phyloP scores from a whole-genome alignment of 2,888 invertebrate genomes.

The Metalampra italica region DNA sequence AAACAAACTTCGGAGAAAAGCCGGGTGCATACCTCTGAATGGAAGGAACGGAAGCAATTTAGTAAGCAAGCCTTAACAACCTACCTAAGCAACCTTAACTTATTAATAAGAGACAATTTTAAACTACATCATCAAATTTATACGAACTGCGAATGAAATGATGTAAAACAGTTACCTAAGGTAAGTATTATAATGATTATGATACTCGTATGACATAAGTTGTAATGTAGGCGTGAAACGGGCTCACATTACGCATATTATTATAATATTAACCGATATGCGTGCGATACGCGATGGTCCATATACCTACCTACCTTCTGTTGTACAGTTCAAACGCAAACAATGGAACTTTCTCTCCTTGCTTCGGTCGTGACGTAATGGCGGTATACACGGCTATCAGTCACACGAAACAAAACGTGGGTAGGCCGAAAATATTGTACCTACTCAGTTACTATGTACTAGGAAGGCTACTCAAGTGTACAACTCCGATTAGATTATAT shows the following conservation, averaged over 20 bases:
- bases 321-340: conserved; percentile 12
- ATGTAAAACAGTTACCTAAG: background rate
- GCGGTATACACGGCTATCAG: conserved; percentile 17
- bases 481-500: too few species aligned
- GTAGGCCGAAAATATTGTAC: background rate
- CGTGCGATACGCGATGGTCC: background rate
- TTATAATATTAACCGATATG: conserved; percentile 20
- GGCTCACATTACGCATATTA: conserved; percentile 17
- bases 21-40: too few species aligned
- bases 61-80: too few species aligned
- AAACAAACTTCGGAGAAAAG: too few species aligned
- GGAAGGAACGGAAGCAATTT: too few species aligned
- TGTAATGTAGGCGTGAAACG: background rate
- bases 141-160: background rate
- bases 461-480: too few species aligned
- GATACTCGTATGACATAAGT: background rate
- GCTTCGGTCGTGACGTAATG: conserved; percentile 28
- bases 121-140: too few species aligned
- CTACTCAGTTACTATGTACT: too few species aligned
- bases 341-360: conserved; percentile 42
- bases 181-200: conserved; percentile 13
- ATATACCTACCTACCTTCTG: background rate
- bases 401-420: conserved; percentile 1
- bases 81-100: too few species aligned
- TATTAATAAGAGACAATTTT: too few species aligned